Conservation (phyloP, 1,140 invertebrate genomes). For the Aphelenchoides besseyi region DNA sequence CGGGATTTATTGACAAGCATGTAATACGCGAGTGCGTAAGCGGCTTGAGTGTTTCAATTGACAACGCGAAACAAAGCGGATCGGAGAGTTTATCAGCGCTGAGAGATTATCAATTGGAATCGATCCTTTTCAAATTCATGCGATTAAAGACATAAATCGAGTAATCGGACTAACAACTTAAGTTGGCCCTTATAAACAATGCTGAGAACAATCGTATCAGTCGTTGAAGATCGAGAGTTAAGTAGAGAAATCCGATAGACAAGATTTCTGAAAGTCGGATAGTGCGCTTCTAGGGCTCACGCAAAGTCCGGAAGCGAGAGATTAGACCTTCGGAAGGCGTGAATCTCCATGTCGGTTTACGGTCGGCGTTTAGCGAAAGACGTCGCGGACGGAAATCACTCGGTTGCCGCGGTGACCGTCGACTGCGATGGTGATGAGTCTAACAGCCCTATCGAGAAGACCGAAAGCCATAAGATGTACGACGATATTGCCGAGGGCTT, state of each 20-base stretch:
- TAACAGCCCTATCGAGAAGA: not conserved
- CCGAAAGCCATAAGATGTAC: not conserved
- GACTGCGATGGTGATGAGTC: not conserved
- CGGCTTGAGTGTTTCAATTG: too few relatives aligned
- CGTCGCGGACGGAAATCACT: not conserved
- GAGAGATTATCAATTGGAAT: not conserved
- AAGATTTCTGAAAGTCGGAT: not conserved
- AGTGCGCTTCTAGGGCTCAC: not conserved
- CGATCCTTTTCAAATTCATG: not conserved
- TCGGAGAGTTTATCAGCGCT: not conserved
- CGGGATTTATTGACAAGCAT: not conserved
- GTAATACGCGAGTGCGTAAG: not conserved
- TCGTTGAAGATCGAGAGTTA: not conserved
- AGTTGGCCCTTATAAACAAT: too few relatives aligned
- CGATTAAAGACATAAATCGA: too few relatives aligned
- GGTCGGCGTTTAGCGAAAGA: not conserved
- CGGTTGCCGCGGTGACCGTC: not conserved
- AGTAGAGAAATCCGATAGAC: not conserved
- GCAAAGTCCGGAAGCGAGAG: too few relatives aligned
- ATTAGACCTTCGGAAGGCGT: too few relatives aligned
- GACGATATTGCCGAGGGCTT: not conserved
- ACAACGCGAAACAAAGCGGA: not conserved
- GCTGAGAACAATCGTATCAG: too few relatives aligned
- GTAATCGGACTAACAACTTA: too few relatives aligned
- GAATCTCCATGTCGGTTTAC: not conserved